Evolutionary conservation across 2,113 vertebrate species (phyloP), one percentile per base, ranked within the genome.

Genomic region (Oncorhynchus nerka): DNA sequence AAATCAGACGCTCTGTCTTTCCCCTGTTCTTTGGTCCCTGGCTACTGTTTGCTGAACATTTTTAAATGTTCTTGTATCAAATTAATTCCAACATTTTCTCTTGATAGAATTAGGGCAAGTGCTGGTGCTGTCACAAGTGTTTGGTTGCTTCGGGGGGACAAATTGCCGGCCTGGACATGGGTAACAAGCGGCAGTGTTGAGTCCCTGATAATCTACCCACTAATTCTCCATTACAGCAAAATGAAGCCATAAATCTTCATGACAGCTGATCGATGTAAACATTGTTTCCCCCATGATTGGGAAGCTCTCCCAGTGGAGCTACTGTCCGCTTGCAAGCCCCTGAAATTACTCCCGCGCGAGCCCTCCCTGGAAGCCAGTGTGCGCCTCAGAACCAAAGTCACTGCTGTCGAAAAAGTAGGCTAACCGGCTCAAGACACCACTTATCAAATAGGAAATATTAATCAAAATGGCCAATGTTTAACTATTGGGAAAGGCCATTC

Each of bases 201-300:
- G 97, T 98, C 98, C 95, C 97, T 98, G 98, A 98, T 99, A 99
- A 99, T 99, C 97, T 98, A 96, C 95, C 96, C 98, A 98, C 98
- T 99, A 99, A 99, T 99, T 99, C 98, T 99, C 98, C 97, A 99
- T 99, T 99, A 99, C 97, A 97, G 97, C 97, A 98, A 99, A 99
- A 99, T 99, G 97, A 99, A 98, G 97, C 97, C 98, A 99, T 99
- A 99, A 98, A 99, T 99, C 98, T 98, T 97, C 94, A 90, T 98
- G 98, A 99, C 98, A 99, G 98, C 95, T 99, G 98, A 98, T 99
- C 98, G 98, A 99, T 99, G 98, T 97, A 98, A 99, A 99, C 98
- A 99, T 99, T 99, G 98, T 99, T 99, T 99, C 98, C 97, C 95
- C 95, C 97, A 93, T 98, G 98, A 99, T 99, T 99, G 97, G n/a